Evolutionary conservation across 2,113 vertebrate species (phyloP).

Genomic region (Oriolus oriolus): DNA sequence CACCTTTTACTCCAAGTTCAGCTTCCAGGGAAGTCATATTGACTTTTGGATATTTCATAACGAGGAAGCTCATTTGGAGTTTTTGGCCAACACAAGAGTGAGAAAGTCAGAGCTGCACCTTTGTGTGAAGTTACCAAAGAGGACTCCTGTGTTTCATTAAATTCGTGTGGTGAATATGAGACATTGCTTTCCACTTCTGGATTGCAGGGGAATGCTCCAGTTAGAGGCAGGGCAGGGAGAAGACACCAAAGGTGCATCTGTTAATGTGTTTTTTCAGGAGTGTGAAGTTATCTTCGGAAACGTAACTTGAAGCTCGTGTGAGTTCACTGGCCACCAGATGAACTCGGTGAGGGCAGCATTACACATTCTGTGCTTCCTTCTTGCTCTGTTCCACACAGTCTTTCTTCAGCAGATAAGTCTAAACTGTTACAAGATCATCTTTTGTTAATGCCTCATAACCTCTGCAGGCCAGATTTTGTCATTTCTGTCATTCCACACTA

Average conservation of each 20-base stretch:
- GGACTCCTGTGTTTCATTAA: not conserved
- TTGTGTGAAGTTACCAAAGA: not conserved
- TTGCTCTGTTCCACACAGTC: not conserved
- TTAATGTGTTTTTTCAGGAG: not conserved
- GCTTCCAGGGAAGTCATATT: not conserved
- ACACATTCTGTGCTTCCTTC: not conserved
- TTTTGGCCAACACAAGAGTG: not conserved
- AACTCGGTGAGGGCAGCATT: not conserved
- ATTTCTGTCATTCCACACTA: slow-evolving; percentile 12
- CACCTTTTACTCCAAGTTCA: not conserved
- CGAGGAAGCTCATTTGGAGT: not conserved
- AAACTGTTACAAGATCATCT: not conserved
- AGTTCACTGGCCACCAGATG: not conserved
- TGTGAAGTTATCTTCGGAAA: not conserved
- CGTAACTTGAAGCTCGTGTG: not conserved
- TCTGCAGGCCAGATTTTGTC: not conserved
- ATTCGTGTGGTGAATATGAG: not conserved
- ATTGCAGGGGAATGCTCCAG: not conserved
- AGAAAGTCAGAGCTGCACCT: not conserved
- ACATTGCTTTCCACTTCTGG: not conserved
- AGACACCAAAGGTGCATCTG: not conserved
- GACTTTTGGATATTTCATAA: not conserved
- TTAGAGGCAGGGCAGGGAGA: not conserved
- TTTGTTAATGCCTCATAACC: not conserved
- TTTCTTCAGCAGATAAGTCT: not conserved